phyloP scores from a whole-genome alignment of 1,140 invertebrate genomes.

The Meloidogyne floridensis region DNA sequence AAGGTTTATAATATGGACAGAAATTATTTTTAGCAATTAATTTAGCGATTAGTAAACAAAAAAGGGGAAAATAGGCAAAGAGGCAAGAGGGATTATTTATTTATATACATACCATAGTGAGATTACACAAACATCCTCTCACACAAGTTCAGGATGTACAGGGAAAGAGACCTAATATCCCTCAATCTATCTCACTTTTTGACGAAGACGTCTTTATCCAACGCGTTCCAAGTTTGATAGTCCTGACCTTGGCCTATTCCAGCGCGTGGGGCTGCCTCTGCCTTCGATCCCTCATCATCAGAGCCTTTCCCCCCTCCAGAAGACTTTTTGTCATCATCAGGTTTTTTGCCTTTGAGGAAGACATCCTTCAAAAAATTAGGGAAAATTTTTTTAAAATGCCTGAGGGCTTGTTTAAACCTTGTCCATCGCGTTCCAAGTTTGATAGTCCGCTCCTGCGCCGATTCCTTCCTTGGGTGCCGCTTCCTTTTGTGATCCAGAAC shows the following conservation, averaged over 20 bases:
- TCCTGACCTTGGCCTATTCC: not conserved
- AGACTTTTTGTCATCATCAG: not conserved
- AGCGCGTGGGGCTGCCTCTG: not conserved
- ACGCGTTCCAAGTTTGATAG: constrained; percentile 6
- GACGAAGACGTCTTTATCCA: constrained; percentile 1
- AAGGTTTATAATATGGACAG: no score
- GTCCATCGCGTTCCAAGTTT: not conserved
- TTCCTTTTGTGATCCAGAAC: not conserved
- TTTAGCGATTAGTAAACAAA: no score
- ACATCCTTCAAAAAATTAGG: not conserved
- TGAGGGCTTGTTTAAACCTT: not conserved
- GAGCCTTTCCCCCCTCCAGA: not conserved
- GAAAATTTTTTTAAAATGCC: not conserved
- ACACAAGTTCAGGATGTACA: not conserved
- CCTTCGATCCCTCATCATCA: not conserved
- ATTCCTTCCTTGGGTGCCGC: not conserved
- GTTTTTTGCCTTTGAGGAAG: not conserved
- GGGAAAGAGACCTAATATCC: no score
- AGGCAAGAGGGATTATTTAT: not conserved
- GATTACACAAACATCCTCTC: not conserved
- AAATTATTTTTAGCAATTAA: no score
- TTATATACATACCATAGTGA: no score
- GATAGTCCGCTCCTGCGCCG: constrained; percentile 2
- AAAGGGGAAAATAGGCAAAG: no score
- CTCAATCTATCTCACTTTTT: not conserved